These are phyloP conservation scores for Dasyornis broadbenti DNA, from an alignment of 2,113 vertebrate species.

Conservation along the genomic window DNA sequence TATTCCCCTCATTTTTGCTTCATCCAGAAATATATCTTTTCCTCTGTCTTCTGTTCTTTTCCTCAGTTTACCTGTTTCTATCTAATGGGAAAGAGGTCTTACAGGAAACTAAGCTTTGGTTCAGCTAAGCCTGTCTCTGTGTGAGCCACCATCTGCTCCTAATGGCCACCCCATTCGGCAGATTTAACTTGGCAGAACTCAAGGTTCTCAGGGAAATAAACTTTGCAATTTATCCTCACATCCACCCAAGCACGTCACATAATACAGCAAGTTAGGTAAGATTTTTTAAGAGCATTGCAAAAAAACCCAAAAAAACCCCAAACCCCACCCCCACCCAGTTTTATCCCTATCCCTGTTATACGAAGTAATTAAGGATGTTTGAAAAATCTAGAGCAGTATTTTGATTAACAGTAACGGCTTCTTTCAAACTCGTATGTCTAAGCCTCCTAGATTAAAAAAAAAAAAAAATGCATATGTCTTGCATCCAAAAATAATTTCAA, in stretches of 20 bases:
- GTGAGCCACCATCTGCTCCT: neutral
- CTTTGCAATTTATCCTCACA: neutral
- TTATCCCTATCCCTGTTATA: neutral
- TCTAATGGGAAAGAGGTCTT: neutral
- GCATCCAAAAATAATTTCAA: neutral
- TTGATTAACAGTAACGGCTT: neutral
- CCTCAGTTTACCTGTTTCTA: neutral
- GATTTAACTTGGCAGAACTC: neutral
- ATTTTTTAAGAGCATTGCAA: neutral
- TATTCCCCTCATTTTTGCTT: neutral
- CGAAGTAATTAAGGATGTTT: neutral
- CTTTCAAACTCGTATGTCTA: neutral
- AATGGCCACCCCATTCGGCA: neutral
- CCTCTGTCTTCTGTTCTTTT: neutral
- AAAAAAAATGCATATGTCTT: neutral
- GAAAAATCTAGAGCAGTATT: conserved; percentile 1
- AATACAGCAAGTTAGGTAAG: neutral
- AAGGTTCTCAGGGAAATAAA: neutral
- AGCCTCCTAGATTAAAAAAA: neutral
- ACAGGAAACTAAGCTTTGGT: neutral
- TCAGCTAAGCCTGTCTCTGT: neutral
- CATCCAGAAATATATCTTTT: neutral
- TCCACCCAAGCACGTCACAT: neutral
- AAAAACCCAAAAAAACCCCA: neutral
- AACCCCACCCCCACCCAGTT: too few species aligned